These are phyloP conservation scores for Eudemis profundana DNA, from an alignment of 2,888 invertebrate genomes.

Conservation along the genomic window DNA sequence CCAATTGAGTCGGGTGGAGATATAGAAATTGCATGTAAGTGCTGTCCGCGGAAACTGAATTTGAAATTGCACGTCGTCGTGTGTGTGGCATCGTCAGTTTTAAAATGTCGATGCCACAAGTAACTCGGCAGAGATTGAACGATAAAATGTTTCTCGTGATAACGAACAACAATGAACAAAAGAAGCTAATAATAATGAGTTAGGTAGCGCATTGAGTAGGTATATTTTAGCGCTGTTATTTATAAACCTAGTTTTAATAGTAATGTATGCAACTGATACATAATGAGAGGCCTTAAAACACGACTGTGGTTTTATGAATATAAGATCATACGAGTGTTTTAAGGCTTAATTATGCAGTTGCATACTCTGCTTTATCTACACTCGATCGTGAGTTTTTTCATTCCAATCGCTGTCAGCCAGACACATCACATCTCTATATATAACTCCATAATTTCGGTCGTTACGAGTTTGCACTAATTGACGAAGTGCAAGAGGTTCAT, in stretches of 20 bases:
- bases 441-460: slow-evolving; percentile 18
- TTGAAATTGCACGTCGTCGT: not conserved
- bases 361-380: too few species aligned
- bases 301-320: too few species aligned
- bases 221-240: not conserved
- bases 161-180: slow-evolving; percentile 11
- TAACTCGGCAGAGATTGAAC: not conserved
- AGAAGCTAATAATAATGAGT: slow-evolving; percentile 1
- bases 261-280: not conserved
- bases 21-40: slow-evolving; percentile 27
- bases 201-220: not conserved
- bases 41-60: not conserved
- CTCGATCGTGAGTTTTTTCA: too few species aligned
- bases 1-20: slow-evolving; percentile 44
- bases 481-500: slow-evolving; percentile 50
- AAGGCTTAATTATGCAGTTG: too few species aligned
- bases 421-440: not conserved
- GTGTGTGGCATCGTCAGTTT: not conserved
- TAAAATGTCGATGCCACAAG: not conserved
- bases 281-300: too few species aligned
- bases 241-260: not conserved
- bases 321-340: too few species aligned
- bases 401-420: not conserved
- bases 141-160: not conserved
- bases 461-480: slow-evolving; percentile 48